Evolutionary conservation across 2,888 invertebrate species (phyloP).

Genomic region (Coenonympha arcania): DNA sequence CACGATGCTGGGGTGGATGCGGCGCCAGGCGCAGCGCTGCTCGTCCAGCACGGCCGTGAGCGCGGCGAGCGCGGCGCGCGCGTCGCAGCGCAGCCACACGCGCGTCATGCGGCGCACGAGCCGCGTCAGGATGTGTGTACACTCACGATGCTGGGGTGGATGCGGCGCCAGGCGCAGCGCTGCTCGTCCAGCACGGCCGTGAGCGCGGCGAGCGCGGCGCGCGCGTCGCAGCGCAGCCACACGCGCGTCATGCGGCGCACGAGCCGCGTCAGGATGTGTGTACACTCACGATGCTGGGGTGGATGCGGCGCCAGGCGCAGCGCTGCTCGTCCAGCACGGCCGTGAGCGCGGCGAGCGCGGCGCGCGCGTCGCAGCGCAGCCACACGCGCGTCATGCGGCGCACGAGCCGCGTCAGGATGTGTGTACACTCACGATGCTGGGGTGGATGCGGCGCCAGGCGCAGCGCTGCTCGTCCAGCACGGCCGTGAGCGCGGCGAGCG

Average conservation of each 20-base stretch:
- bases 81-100: conserved; percentile 85
- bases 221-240: conserved; percentile 82
- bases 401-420: conserved; percentile 86
- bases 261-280: conserved; percentile 85
- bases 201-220: conserved; percentile 78
- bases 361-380: conserved; percentile 79
- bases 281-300: too few relatives aligned
- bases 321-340: conserved; percentile 69
- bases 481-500: conserved; percentile 76
- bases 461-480: conserved; percentile 67
- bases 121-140: too few relatives aligned
- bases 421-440: too few relatives aligned
- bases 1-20: conserved; percentile 38
- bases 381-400: conserved; percentile 96
- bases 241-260: conserved; percentile 95
- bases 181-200: conserved; percentile 71
- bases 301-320: conserved; percentile 59
- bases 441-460: conserved; percentile 60
- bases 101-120: conserved; percentile 94
- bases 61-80: conserved; percentile 78
- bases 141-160: conserved; percentile 39
- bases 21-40: conserved; percentile 57
- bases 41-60: conserved; percentile 76
- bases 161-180: conserved; percentile 57
- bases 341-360: conserved; percentile 78